A percentile compares a stretch with the other conserved stretches of the same genome.
Evolutionary conservation across 2,113 vertebrate genomes (phyloP).

Genomic region (Zosterops borbonicus): DNA sequence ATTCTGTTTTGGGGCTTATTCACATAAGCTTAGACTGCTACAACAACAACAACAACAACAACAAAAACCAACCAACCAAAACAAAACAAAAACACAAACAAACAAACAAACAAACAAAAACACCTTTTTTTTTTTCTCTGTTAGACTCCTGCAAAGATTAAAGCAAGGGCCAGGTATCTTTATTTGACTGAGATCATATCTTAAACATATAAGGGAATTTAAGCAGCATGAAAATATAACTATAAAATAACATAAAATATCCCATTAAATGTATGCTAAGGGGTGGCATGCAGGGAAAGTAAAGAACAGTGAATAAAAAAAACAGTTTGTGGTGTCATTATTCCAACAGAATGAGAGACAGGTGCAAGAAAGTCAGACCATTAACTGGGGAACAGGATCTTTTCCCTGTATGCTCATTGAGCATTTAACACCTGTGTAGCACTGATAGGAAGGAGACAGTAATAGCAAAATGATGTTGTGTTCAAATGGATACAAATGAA

Average conservation of each 20-base stretch:
- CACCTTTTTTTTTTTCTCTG: neutral
- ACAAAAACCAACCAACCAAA: too few species aligned
- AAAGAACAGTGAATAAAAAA: neutral
- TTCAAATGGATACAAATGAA: neutral
- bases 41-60: conserved; percentile 46
- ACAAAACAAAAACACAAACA: neutral
- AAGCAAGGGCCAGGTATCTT: neutral
- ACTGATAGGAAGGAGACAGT: neutral
- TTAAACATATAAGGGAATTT: neutral
- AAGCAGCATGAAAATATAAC: neutral
- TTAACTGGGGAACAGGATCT: neutral
- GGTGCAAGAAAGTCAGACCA: neutral
- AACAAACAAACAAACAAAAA: too few species aligned
- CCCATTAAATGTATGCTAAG: neutral
- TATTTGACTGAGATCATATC: neutral
- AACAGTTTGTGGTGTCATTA: neutral
- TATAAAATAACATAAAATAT: neutral
- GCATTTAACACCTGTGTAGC: neutral
- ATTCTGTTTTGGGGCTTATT: conserved; percentile 73
- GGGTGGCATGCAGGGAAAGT: neutral
- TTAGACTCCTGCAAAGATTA: conserved; percentile 63
- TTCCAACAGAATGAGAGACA: neutral
- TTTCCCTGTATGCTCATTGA: neutral
- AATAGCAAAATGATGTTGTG: neutral
- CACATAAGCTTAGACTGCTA: conserved; percentile 78